These are phyloP conservation scores for Paramisgurnus dabryanus DNA, from an alignment of 2,113 vertebrate species.

Conservation along the genomic window DNA sequence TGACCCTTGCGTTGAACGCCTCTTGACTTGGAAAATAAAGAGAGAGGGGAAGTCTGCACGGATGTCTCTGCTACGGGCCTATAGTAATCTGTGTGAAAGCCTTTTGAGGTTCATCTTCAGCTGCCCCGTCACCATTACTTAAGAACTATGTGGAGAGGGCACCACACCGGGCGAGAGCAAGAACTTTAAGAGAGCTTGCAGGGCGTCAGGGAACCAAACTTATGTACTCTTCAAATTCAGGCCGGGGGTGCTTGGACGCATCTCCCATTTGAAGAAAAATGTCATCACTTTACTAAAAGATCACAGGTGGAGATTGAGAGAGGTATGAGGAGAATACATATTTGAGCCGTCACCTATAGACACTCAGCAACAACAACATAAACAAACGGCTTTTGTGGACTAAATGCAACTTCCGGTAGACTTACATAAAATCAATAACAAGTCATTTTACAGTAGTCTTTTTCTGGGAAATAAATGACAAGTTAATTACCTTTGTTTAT, in stretches of 20 bases:
- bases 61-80: constrained; percentile 40
- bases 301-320: constrained; percentile 23
- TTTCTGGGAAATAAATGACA: too few relatives aligned
- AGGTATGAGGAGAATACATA: constrained; percentile 53
- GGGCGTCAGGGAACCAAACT: constrained; percentile 42
- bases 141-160: constrained; percentile 54
- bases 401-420: too few relatives aligned
- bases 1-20: constrained; percentile 62
- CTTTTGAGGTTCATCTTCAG: constrained; percentile 53
- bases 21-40: constrained; percentile 49
- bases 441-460: too few relatives aligned
- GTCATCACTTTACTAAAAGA: constrained; percentile 56
- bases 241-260: constrained; percentile 9
- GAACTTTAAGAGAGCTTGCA: constrained; percentile 25
- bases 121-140: constrained; percentile 47
- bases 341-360: constrained; percentile 28
- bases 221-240: constrained; percentile 46
- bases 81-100: constrained; percentile 60
- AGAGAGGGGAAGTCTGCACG: constrained; percentile 7
- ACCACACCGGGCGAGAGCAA: background rate
- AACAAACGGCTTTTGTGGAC: too few relatives aligned
- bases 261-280: constrained; percentile 41
- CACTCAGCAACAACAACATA: too few relatives aligned
- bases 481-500: too few relatives aligned
- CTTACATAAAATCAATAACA: too few relatives aligned